These are phyloP conservation scores for Gobio occitaniae DNA, from an alignment of 2,797 vertebrate genomes.

Conservation along the genomic window DNA sequence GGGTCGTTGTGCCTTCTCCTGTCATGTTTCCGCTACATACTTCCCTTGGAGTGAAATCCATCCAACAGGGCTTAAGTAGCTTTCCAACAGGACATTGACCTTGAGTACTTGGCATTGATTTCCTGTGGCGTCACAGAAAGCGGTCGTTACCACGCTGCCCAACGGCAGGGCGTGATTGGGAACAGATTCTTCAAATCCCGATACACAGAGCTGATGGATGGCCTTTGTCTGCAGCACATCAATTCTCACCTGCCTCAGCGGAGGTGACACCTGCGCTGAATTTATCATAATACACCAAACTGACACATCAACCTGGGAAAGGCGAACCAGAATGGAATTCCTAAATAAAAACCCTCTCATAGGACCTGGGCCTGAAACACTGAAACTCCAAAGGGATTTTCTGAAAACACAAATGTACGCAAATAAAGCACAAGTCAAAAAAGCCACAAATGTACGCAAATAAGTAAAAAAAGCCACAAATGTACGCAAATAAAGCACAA, in stretches of 20 bases:
- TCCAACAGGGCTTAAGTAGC: constrained; percentile 96
- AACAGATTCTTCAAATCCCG: constrained; percentile 96
- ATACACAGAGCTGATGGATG: constrained; percentile 91
- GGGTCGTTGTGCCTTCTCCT: constrained; percentile 66
- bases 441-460: too few species aligned
- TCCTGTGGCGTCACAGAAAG: constrained; percentile 92
- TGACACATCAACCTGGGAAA: constrained; percentile 68
- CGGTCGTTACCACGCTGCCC: constrained; percentile 90
- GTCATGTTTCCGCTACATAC: constrained; percentile 87
- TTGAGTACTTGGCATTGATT: constrained; percentile 97
- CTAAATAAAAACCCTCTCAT: constrained; percentile 59
- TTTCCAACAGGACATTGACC: constrained; percentile 84
- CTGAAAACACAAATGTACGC: constrained; percentile 54
- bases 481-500: too few species aligned
- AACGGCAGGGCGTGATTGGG: constrained; percentile 90
- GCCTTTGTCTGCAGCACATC: constrained; percentile 85
- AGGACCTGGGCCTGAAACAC: constrained; percentile 44
- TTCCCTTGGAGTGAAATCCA: constrained; percentile 83
- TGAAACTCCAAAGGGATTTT: background rate
- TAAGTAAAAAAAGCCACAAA: too few species aligned
- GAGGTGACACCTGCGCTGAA: constrained; percentile 90
- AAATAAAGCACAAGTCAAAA: constrained; percentile 45
- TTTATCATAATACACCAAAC: constrained; percentile 87
- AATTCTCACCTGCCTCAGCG: constrained; percentile 86
- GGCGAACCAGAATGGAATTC: constrained; percentile 62